These are phyloP conservation scores for Tinea semifulvella DNA, from an alignment of 2,888 invertebrate genomes.

Conservation along the genomic window DNA sequence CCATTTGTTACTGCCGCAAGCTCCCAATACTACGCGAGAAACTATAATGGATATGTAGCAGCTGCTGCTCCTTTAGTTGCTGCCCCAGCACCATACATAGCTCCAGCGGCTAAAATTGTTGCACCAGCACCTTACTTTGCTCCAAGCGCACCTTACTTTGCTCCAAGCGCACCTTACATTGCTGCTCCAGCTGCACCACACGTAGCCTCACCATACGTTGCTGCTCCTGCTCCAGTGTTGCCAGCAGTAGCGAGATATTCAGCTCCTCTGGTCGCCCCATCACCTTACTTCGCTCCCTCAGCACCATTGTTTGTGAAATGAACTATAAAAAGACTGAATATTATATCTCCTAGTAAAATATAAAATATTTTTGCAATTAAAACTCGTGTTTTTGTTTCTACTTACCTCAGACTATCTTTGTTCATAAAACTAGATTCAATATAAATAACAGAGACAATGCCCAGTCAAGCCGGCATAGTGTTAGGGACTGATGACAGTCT, in stretches of 20 bases:
- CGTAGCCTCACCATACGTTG: conserved; percentile 22
- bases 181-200: conserved; percentile 27
- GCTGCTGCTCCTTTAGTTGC: conserved; percentile 57
- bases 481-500: no score
- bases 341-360: background rate
- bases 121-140: conserved; percentile 31
- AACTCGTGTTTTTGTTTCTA: background rate
- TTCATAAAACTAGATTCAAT: background rate
- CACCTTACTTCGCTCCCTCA: conserved; percentile 37
- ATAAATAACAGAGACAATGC: no score
- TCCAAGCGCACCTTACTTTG: conserved; percentile 28
- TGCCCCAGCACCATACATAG: conserved; percentile 44
- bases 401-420: background rate
- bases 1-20: conserved; percentile 72
- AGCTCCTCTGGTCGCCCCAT: conserved; percentile 22
- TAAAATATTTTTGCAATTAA: conserved; percentile 1
- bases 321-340: conserved; percentile 39
- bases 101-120: conserved; percentile 40
- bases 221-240: conserved; percentile 18
- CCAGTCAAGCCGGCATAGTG: no score
- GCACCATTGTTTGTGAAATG: conserved; percentile 34
- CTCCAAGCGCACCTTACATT: conserved; percentile 30
- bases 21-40: conserved; percentile 70
- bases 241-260: conserved; percentile 4
- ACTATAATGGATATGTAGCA: conserved; percentile 61